These are phyloP conservation scores for Bombus superbus DNA, from an alignment of 1,140 invertebrate species.

Conservation along the genomic window DNA sequence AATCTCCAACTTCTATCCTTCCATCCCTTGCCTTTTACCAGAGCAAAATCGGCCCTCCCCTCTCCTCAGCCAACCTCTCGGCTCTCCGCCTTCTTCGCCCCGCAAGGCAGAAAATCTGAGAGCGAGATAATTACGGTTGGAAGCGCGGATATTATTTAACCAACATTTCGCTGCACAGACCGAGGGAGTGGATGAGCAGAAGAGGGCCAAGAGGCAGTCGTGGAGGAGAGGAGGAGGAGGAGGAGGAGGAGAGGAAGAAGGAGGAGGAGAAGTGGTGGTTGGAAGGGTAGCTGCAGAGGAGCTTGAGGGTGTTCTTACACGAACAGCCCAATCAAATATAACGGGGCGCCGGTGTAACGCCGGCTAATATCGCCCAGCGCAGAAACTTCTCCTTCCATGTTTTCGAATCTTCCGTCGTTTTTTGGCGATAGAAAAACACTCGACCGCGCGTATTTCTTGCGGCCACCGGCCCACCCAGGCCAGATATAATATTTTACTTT, in stretches of 20 bases:
- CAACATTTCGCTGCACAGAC: conserved; percentile 74
- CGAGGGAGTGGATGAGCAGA: conserved; percentile 64
- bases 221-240: background rate
- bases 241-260: background rate
- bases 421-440: conserved; percentile 62
- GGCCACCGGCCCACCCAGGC: conserved; percentile 2
- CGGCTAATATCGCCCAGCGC: conserved; percentile 62
- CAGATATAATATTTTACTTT: conserved; percentile 69
- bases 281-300: conserved; percentile 39
- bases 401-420: conserved; percentile 60
- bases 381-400: conserved; percentile 61
- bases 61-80: conserved; percentile 15
- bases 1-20: conserved; percentile 67
- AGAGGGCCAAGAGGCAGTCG: conserved; percentile 35
- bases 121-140: conserved; percentile 81
- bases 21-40: conserved; percentile 47
- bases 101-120: conserved; percentile 77
- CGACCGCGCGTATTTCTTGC: conserved; percentile 50
- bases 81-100: conserved; percentile 56
- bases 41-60: conserved; percentile 20
- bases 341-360: conserved; percentile 64
- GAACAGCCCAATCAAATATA: conserved; percentile 78
- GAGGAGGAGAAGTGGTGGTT: background rate
- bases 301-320: conserved; percentile 71
- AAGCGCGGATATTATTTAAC: conserved; percentile 80